Evolutionary conservation across 2,888 invertebrate species (phyloP).

Genomic region (Agrochola lota): DNA sequence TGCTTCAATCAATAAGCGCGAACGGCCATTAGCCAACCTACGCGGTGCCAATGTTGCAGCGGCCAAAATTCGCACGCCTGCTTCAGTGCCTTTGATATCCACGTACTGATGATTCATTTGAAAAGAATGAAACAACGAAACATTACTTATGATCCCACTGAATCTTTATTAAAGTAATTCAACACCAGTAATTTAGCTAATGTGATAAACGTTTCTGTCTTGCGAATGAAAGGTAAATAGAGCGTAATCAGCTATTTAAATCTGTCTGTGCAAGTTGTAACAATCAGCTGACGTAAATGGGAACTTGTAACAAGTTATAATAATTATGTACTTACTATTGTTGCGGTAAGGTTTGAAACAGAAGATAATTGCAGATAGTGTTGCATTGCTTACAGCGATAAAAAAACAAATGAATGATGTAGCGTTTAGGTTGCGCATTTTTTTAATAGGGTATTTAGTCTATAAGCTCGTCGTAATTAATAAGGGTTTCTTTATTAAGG

Average conservation of each 20-base stretch:
- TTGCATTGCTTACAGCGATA: constrained; percentile 15
- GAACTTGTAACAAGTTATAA: constrained; percentile 56
- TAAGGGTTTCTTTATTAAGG: not conserved
- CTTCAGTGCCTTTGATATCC: constrained; percentile 65
- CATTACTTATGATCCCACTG: not conserved
- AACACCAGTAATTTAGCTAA: constrained; percentile 21
- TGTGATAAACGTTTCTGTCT: constrained; percentile 38
- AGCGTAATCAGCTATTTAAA: constrained; percentile 31
- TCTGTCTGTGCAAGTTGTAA: constrained; percentile 41
- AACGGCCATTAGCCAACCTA: constrained; percentile 77
- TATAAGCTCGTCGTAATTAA: too few species aligned
- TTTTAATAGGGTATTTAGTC: not conserved
- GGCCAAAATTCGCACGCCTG: constrained; percentile 72
- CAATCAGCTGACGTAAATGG: constrained; percentile 55
- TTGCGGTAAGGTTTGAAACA: constrained; percentile 40
- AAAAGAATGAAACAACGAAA: constrained; percentile 19
- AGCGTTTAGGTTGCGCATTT: constrained; percentile 2
- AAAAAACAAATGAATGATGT: constrained; percentile 18
- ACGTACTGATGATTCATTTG: constrained; percentile 20
- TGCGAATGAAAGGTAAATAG: constrained; percentile 43
- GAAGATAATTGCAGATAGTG: constrained; percentile 34
- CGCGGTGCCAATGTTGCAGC: constrained; percentile 70
- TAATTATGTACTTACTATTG: constrained; percentile 57
- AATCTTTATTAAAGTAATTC: constrained; percentile 10
- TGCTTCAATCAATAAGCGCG: constrained; percentile 82